Evolutionary conservation across 2,888 invertebrate species (phyloP).

Genomic region (Perdita meconis): DNA sequence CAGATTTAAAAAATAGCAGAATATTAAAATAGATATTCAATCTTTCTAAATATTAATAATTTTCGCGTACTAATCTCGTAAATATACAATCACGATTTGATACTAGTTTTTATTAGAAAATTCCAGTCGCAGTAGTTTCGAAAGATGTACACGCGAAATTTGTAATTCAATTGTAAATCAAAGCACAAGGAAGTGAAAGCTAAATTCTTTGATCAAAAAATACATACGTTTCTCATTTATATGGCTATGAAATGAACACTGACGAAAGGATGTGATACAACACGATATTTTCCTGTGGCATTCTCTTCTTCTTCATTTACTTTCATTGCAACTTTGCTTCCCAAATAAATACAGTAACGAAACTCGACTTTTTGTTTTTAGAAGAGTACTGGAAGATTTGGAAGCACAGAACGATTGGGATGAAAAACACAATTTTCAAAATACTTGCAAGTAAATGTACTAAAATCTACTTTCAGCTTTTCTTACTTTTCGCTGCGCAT

Average conservation of each 20-base stretch:
- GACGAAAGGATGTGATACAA: background rate
- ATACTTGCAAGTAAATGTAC: slow-evolving; percentile 55
- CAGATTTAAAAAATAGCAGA: slow-evolving; percentile 15
- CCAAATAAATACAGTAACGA: slow-evolving; percentile 34
- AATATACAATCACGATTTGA: slow-evolving; percentile 16
- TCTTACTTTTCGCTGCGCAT: slow-evolving; percentile 17
- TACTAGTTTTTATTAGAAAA: slow-evolving; percentile 22
- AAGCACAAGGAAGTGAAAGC: background rate
- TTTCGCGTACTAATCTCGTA: background rate
- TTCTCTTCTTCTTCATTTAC: slow-evolving; percentile 7
- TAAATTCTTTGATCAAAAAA: slow-evolving; percentile 20
- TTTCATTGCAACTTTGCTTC: background rate
- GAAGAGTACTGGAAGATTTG: slow-evolving; percentile 62
- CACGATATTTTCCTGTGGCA: slow-evolving; percentile 36
- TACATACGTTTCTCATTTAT: slow-evolving; percentile 50
- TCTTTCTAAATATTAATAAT: background rate
- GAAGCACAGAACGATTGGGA: slow-evolving; percentile 56
- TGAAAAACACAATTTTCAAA: slow-evolving; percentile 52
- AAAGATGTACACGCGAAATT: background rate
- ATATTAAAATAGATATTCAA: slow-evolving; percentile 13
- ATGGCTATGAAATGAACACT: slow-evolving; percentile 25
- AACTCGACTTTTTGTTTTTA: slow-evolving; percentile 59
- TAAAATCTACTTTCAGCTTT: slow-evolving; percentile 37
- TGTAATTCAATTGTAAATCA: slow-evolving; percentile 15
- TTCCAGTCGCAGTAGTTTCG: slow-evolving; percentile 9